A percentile compares a stretch with the other conserved stretches of the same genome.
Evolutionary conservation across 2,113 vertebrate species (phyloP).

Genomic region (Azemiops feae): DNA sequence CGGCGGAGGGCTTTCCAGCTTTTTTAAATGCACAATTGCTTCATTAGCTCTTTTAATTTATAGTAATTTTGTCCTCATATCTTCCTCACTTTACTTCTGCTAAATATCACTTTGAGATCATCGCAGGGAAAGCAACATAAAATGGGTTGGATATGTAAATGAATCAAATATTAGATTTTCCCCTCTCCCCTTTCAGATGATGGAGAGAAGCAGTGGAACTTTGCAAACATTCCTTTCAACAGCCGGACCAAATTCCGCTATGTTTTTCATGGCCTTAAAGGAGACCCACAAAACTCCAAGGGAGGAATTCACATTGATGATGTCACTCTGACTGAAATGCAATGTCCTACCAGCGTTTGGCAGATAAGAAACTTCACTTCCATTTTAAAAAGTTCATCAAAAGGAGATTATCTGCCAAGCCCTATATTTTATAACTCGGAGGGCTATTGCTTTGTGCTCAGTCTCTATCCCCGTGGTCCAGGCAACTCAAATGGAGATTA

Average conservation of each 20-base stretch:
- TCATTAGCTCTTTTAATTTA: neutral
- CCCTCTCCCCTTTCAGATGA: slow-evolving; percentile 68
- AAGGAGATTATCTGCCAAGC: slow-evolving; percentile 60
- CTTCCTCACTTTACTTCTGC: neutral
- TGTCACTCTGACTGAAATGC: slow-evolving; percentile 79
- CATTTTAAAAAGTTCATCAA: slow-evolving; percentile 58
- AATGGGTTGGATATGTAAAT: neutral
- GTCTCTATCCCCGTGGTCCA: slow-evolving; percentile 56
- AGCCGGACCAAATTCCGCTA: slow-evolving; percentile 86
- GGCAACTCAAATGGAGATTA: slow-evolving; percentile 51
- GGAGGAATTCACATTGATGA: slow-evolving; percentile 87
- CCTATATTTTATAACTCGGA: slow-evolving; percentile 85
- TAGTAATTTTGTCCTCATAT: neutral
- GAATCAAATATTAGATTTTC: neutral
- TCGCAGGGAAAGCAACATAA: neutral
- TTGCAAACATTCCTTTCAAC: slow-evolving; percentile 79
- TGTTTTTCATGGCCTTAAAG: slow-evolving; percentile 81
- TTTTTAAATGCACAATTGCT: neutral
- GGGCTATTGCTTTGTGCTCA: slow-evolving; percentile 81
- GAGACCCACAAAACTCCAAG: slow-evolving; percentile 60
- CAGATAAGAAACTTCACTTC: slow-evolving; percentile 77
- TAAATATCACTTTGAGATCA: neutral
- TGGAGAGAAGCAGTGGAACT: slow-evolving; percentile 79
- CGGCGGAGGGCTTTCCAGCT: neutral
- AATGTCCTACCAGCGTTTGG: slow-evolving; percentile 83